Evolutionary conservation across 2,888 invertebrate genomes (phyloP), one percentile per base, ranked within the genome.

Genomic region (Bugula neritina): DNA sequence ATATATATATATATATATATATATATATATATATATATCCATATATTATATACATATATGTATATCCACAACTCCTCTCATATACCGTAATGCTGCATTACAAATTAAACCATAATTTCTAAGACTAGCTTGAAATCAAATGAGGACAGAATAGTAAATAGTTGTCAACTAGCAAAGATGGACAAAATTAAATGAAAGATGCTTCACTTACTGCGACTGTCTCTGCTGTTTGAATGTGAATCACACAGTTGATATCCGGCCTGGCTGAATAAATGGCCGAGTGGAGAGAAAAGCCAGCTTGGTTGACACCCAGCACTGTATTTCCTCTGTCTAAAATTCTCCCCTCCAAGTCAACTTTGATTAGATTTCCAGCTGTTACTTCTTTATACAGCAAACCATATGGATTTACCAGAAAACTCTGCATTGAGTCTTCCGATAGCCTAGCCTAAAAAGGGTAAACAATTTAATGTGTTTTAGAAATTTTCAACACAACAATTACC

Each of bases 211-310:
- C 91, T 75, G 95, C 94, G 69, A 94, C 90, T 75, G 93, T 93
- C 69, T 91, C 88, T 73, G 93, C 90, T 77, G 93, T 91, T 80
- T 94, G 94, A 78, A 98, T 89, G 87, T 98, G 97, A 78, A 99
- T 90, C 84, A 98, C 91, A 86, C 96, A 96, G 81, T 92, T 92
- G 79, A 98, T 90, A 86, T 99, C 98, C 31, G 97, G 98, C 73
- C 98, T 90, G n/a, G 94, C 93, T 72, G 94, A 92, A 87, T 99
- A 98, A 81, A 99, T 93, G 74, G 93, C 92, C 74, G 96, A 93
- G 86, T 99, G 98, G 77, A 99, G 87, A 27, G 91, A 90, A 87
- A 94, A 98, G 70, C 93, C 93, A 84, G 89, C 86, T 78, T 91
- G 89, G 82, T 94, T 94, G 70, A 95, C 90, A 1, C 92, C 92